Evolutionary conservation across 2,113 vertebrate genomes (phyloP).

Genomic region (Myotis lucifugus): DNA sequence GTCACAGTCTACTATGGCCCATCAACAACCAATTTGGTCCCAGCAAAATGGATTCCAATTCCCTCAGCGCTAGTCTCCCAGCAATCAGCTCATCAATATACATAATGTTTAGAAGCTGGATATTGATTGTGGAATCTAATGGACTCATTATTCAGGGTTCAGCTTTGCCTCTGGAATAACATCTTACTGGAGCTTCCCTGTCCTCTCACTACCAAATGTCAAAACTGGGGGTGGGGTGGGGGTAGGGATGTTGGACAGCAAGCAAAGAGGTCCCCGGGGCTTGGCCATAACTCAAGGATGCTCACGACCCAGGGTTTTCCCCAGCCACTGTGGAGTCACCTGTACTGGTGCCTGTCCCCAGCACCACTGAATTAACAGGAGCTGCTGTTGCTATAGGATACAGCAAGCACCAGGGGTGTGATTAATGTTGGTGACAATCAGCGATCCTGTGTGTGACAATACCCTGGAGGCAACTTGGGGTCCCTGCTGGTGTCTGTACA

Average conservation of each 20-base stretch:
- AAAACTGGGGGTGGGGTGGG: not conserved
- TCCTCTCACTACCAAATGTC: conserved; percentile 57
- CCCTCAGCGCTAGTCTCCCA: conserved; percentile 75
- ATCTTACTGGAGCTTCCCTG: conserved; percentile 32
- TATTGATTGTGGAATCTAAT: conserved; percentile 88
- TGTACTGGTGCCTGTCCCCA: conserved; percentile 26
- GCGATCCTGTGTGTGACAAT: conserved; percentile 52
- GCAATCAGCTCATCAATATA: conserved; percentile 87
- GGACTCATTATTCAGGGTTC: conserved; percentile 82
- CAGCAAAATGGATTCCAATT: conserved; percentile 83
- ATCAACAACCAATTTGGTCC: conserved; percentile 83
- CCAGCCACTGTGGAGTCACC: not conserved
- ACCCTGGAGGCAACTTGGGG: conserved; percentile 46
- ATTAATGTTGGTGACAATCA: conserved; percentile 66
- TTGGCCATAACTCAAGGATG: not conserved
- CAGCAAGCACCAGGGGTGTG: conserved; percentile 55
- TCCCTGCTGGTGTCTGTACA: not conserved
- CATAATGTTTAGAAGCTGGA: conserved; percentile 83
- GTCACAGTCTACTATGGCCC: conserved; percentile 68
- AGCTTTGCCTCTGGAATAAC: conserved; percentile 77
- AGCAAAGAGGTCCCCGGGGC: not conserved
- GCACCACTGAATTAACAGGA: conserved; percentile 60
- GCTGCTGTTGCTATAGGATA: conserved; percentile 69
- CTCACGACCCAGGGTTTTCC: not conserved
- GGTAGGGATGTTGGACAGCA: not conserved